Evolutionary conservation across 2,888 invertebrate species (phyloP).

Genomic region (Drosophila quasianomalipes): DNA sequence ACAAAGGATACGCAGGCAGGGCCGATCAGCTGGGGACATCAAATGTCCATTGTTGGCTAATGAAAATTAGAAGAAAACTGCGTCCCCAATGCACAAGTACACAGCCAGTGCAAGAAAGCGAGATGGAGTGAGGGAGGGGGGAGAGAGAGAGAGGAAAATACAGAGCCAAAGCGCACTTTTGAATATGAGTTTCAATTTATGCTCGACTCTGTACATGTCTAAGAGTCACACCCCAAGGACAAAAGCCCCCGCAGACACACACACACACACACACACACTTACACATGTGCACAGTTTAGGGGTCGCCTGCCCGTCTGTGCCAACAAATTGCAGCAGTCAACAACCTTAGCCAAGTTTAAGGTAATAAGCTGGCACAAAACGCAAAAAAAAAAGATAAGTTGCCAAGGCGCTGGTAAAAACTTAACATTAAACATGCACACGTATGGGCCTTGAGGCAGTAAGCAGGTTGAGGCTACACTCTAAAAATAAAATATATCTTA

Average conservation of each 20-base stretch:
- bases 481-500: background rate
- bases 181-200: constrained; percentile 79
- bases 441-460: constrained; percentile 14
- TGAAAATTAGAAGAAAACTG: constrained; percentile 69
- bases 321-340: constrained; percentile 76
- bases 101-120: constrained; percentile 10
- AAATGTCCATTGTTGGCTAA: constrained; percentile 65
- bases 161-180: constrained; percentile 30
- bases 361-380: constrained; percentile 64
- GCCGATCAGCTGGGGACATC: constrained; percentile 53
- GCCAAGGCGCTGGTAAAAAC: constrained; percentile 57
- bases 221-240: constrained; percentile 67
- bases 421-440: constrained; percentile 60
- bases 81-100: constrained; percentile 57
- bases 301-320: constrained; percentile 54
- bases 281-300: constrained; percentile 31
- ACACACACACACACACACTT: constrained; percentile 19
- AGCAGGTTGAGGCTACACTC: background rate
- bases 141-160: background rate
- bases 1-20: constrained; percentile 33
- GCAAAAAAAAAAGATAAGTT: constrained; percentile 51
- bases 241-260: constrained; percentile 27
- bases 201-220: constrained; percentile 66
- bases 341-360: constrained; percentile 78
- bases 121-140: background rate